Conservation (phyloP, 2,797 vertebrate genomes). For the Streptopelia turtur region DNA sequence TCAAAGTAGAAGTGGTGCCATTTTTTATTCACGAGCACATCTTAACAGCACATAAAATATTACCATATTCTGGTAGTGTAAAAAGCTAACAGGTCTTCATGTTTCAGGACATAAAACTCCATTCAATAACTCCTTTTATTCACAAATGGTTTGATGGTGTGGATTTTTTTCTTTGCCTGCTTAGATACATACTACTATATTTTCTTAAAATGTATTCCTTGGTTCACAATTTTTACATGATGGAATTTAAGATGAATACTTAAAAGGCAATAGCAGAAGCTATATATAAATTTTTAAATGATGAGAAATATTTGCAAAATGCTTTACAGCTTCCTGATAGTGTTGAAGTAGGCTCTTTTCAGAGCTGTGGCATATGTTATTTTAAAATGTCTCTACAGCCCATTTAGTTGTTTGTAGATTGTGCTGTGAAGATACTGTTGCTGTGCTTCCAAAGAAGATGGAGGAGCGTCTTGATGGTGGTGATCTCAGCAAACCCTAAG, state of each 20-base stretch:
- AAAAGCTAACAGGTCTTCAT: conserved; percentile 59
- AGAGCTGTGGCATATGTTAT: background rate
- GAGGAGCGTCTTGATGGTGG: background rate
- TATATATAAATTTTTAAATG: conserved; percentile 31
- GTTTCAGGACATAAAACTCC: conserved; percentile 59
- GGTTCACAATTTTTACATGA: conserved; percentile 23
- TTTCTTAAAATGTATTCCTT: conserved; percentile 50
- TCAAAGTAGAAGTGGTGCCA: conserved; percentile 6
- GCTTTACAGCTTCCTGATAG: conserved; percentile 3
- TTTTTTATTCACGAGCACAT: background rate
- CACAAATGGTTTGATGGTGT: background rate
- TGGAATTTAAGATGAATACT: conserved; percentile 37
- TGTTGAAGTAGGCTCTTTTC: background rate
- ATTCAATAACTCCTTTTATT: conserved; percentile 53
- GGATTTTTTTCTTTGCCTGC: background rate
- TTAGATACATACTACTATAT: conserved; percentile 20
- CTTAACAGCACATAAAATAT: conserved; percentile 58
- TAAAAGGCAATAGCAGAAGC: conserved; percentile 8
- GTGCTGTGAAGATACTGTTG: background rate
- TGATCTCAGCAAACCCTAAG: conserved; percentile 35
- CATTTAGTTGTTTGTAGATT: background rate
- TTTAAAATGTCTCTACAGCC: background rate
- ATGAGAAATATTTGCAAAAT: conserved; percentile 26
- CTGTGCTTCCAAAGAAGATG: background rate
- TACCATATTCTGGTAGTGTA: conserved; percentile 33